Conservation (phyloP, 2,113 vertebrate genomes). For the Calypte anna region DNA sequence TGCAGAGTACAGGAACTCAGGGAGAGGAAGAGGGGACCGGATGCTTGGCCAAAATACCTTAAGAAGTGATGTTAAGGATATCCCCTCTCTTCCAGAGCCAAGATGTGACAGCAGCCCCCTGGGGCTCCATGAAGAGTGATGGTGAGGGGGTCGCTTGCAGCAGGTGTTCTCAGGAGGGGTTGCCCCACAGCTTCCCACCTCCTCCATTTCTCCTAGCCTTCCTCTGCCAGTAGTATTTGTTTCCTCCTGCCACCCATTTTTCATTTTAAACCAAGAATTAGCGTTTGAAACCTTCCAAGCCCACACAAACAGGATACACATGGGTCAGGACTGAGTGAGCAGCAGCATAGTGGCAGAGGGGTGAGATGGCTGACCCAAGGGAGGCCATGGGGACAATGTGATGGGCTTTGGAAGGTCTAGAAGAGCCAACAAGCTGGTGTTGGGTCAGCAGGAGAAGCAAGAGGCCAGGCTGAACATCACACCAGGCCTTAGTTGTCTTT, state of each 20-base stretch:
- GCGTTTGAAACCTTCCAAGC: not conserved
- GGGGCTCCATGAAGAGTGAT: not conserved
- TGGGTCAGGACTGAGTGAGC: not conserved
- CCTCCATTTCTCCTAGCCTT: not conserved
- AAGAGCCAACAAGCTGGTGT: not conserved
- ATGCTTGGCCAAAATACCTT: slow-evolving; percentile 51
- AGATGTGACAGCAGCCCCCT: slow-evolving; percentile 1
- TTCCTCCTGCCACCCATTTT: not conserved
- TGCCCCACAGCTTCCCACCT: not conserved
- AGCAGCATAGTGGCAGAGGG: not conserved
- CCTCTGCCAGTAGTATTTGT: rapidly evolving
- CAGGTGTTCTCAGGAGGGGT: not conserved
- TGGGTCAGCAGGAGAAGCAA: not conserved
- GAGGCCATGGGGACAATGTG: rapidly evolving
- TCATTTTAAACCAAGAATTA: not conserved
- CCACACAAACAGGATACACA: not conserved
- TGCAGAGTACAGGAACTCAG: slow-evolving; percentile 57
- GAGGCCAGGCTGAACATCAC: not conserved
- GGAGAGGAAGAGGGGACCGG: slow-evolving; percentile 61
- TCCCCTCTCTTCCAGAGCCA: slow-evolving; percentile 68
- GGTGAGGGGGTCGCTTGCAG: not conserved
- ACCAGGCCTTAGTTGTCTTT: not conserved
- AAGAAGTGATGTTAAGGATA: slow-evolving; percentile 69
- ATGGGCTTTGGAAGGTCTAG: not conserved
- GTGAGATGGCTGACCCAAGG: not conserved